Evolutionary conservation across 2,888 invertebrate genomes (phyloP), one percentile per base, ranked within the genome.

Genomic region (Drosophila multiciliata): DNA sequence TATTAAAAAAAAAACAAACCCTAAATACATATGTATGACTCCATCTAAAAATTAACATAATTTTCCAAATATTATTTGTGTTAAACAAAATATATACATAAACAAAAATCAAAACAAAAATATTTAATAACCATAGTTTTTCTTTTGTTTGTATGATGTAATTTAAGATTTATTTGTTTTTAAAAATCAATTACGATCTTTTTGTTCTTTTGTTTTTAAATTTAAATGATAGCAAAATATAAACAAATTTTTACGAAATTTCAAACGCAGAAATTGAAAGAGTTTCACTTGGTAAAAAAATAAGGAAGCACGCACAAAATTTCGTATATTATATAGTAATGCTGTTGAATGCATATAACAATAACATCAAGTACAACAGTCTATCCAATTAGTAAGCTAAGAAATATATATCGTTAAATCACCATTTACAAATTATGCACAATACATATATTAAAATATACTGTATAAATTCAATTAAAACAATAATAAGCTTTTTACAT

Each of bases 41-140:
- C 17, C 62, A 64, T 23, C 38, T 32, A 23, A 36, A 63, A 63
- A 48, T 32, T 23, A 48, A 69, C 59, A 63, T 57, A 36, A 63
- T 12, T 52, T 48, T 75, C 55, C 12, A 45, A 57, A 35, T 40
- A 49, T 53, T 45, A 38, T 73, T 77, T 80, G 59, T 72, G 81
- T 77, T 77, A 26, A 72, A 54, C 70, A 53, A 70, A 53, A 54
- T 57, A 36, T 23, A 49, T 12, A 45, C 45, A 29, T n/a, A 60
- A 50, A 57, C 29, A 49, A 33, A 42, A 50, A 50, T 36, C 12
- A 32, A 70, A 68, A 69, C 38, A 50, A 57, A 52, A 60, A 54
- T 49, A 60, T 53, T 71, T 61, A 58, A 38, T 70, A 54, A 45
- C 33, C 32, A 48, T 38, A 29, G 11, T 33, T 15, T 64, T 57